Evolutionary conservation across 2,113 vertebrate genomes (phyloP).

Genomic region (Lophius piscatorius): DNA sequence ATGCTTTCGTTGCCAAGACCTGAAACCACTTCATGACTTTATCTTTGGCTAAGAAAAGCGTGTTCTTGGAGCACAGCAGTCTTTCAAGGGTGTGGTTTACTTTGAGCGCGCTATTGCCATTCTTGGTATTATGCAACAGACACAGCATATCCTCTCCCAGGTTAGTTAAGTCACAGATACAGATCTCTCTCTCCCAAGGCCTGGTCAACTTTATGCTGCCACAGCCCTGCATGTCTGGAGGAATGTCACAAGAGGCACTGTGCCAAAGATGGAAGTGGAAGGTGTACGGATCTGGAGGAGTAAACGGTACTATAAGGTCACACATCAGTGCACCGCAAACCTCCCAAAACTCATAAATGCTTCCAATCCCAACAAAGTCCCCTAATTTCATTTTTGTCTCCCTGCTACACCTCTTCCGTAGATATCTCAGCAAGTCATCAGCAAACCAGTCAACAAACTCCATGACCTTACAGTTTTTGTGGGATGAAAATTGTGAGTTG

Average conservation of each 20-base stretch:
- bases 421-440: conserved; percentile 90
- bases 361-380: conserved; percentile 91
- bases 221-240: conserved; percentile 85
- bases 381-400: conserved; percentile 91
- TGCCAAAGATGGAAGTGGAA: conserved; percentile 88
- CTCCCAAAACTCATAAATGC: conserved; percentile 95
- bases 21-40: conserved; percentile 97
- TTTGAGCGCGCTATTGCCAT: conserved; percentile 28
- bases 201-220: conserved; percentile 85
- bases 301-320: conserved; percentile 90
- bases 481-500: conserved; percentile 76
- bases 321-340: conserved; percentile 87
- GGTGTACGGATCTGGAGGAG: conserved; percentile 84
- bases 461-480: conserved; percentile 85
- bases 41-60: conserved; percentile 81
- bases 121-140: conserved; percentile 87
- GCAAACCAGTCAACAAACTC: conserved; percentile 95
- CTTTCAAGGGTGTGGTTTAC: conserved; percentile 71
- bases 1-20: conserved; percentile 89
- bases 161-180: conserved; percentile 86
- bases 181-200: conserved; percentile 69
- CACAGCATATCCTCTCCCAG: conserved; percentile 94
- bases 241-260: conserved; percentile 63
- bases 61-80: conserved; percentile 83
- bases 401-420: conserved; percentile 86